These are phyloP conservation scores for Silurus asotus DNA, from an alignment of 2,113 vertebrate genomes.

Conservation along the genomic window DNA sequence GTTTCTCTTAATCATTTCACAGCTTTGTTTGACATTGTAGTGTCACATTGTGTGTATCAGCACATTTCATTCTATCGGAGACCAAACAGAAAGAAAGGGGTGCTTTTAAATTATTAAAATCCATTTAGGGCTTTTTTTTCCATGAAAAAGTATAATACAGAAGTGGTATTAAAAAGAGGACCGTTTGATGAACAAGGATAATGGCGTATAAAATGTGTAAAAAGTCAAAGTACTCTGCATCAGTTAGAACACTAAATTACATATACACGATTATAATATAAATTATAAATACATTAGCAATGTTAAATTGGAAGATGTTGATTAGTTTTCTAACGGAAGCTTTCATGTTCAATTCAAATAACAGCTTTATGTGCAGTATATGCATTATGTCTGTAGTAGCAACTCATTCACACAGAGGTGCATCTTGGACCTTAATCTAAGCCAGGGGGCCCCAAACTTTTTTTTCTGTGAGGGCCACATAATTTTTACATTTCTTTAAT, in stretches of 20 bases:
- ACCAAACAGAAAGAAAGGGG: constrained; percentile 21
- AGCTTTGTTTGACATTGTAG: constrained; percentile 33
- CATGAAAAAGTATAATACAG: constrained; percentile 25
- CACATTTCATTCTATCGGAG: constrained; percentile 14
- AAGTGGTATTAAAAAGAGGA: neutral
- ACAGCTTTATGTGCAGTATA: neutral
- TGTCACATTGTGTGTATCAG: constrained; percentile 14
- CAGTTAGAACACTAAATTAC: neutral
- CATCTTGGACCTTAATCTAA: neutral
- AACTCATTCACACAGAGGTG: too few relatives aligned
- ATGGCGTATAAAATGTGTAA: neutral
- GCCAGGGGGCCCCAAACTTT: too few relatives aligned
- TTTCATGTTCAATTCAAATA: neutral
- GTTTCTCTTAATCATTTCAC: constrained; percentile 6
- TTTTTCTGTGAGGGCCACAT: too few relatives aligned
- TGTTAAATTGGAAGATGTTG: neutral
- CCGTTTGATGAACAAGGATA: neutral
- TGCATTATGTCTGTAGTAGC: neutral
- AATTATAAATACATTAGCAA: neutral
- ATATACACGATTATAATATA: neutral
- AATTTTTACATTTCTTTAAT: too few relatives aligned
- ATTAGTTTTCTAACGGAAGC: neutral
- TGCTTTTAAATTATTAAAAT: constrained; percentile 44
- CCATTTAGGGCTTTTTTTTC: constrained; percentile 35
- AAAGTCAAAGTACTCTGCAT: neutral